These are phyloP conservation scores for Bombus confusus DNA, from an alignment of 1,140 invertebrate species.

Conservation along the genomic window DNA sequence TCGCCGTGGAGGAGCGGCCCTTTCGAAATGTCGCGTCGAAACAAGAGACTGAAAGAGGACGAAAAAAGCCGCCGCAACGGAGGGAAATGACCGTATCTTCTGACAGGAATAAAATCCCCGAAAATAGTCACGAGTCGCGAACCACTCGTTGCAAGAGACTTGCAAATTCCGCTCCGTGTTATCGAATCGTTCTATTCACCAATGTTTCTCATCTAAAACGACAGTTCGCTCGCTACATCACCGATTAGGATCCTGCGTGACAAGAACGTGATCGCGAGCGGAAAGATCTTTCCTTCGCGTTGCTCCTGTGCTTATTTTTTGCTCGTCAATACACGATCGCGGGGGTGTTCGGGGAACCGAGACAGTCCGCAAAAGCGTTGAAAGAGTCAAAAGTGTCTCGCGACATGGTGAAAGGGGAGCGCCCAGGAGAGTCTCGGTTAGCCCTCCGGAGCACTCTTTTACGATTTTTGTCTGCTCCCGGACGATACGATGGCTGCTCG, in stretches of 20 bases:
- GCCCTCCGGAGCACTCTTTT: conserved; percentile 58
- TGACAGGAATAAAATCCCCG: conserved; percentile 25
- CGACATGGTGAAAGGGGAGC: not conserved
- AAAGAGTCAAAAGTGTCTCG: not conserved
- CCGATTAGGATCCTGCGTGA: not conserved
- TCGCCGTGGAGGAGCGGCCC: conserved; percentile 47
- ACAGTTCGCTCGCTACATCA: not conserved
- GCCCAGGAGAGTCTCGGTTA: conserved; percentile 38
- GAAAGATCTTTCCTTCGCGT: too few relatives aligned
- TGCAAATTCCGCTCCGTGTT: not conserved
- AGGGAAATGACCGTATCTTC: not conserved
- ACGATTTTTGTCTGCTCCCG: conserved; percentile 75
- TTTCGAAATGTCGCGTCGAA: conserved; percentile 39
- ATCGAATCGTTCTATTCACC: not conserved
- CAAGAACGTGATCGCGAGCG: not conserved
- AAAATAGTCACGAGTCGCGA: conserved; percentile 31
- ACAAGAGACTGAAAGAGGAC: not conserved
- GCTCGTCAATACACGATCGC: too few relatives aligned
- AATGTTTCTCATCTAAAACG: not conserved
- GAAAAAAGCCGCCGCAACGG: not conserved
- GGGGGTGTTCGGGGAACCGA: too few relatives aligned
- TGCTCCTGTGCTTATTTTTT: too few relatives aligned
- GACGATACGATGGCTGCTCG: conserved; percentile 22
- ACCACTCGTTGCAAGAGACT: not conserved
- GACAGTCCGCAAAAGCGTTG: too few relatives aligned